Conservation (phyloP, 2,797 vertebrate species). For the Mionectes olivaceus region DNA sequence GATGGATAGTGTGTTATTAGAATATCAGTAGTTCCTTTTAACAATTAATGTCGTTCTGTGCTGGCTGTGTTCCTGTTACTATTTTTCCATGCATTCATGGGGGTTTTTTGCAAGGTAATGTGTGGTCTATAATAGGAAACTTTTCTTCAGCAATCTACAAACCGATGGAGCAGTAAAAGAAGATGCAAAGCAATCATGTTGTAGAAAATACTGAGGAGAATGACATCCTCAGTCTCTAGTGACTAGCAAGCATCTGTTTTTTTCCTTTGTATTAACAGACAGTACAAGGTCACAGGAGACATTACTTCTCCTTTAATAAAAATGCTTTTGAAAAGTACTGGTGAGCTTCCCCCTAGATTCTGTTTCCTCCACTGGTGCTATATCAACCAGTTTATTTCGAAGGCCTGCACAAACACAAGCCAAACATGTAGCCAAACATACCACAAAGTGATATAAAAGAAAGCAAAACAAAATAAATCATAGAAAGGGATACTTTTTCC, state of each 20-base stretch:
- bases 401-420: neutral
- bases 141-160: conserved; percentile 1
- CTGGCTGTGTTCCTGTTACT: neutral
- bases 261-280: neutral
- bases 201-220: neutral
- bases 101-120: neutral
- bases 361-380: neutral
- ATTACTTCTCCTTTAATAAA: neutral
- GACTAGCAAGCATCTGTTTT: neutral
- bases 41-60: neutral
- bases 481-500: neutral
- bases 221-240: neutral
- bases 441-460: neutral
- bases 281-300: neutral
- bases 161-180: neutral
- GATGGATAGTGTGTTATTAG: neutral
- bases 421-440: neutral
- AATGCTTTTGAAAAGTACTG: neutral
- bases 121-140: neutral
- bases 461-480: too few relatives aligned
- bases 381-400: neutral
- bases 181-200: neutral
- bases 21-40: neutral
- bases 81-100: neutral
- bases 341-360: neutral